Conservation (phyloP, 2,113 vertebrate species). For the Trogon surrucura region DNA sequence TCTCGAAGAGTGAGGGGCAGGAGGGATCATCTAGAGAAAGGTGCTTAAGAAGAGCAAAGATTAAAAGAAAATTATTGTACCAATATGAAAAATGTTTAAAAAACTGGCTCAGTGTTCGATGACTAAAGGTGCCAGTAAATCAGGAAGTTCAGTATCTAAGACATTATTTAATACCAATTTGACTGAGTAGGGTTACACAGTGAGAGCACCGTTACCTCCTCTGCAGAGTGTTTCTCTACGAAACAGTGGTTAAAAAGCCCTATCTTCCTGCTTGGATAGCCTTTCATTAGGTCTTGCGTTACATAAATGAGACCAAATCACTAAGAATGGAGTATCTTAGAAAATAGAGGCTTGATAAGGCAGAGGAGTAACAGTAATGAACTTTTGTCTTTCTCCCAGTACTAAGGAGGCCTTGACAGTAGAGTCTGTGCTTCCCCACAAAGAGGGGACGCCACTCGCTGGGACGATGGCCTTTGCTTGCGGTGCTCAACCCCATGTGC, state of each 20-base stretch:
- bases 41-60: not conserved
- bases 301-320: not conserved
- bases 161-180: not conserved
- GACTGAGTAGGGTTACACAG: not conserved
- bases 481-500: not conserved
- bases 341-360: not conserved
- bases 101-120: not conserved
- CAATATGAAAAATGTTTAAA: not conserved
- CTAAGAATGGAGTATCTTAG: not conserved
- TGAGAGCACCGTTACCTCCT: not conserved
- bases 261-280: not conserved
- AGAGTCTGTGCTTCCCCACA: not conserved
- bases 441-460: not conserved
- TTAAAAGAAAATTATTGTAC: not conserved
- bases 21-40: not conserved
- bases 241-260: not conserved
- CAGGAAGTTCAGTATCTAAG: not conserved
- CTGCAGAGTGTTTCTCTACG: not conserved
- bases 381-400: not conserved
- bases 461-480: not conserved
- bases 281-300: not conserved
- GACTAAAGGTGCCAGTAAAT: not conserved
- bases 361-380: not conserved
- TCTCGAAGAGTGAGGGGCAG: not conserved
- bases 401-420: not conserved